Conservation (phyloP, 2,113 vertebrate genomes). For the Heterochromis multidens region DNA sequence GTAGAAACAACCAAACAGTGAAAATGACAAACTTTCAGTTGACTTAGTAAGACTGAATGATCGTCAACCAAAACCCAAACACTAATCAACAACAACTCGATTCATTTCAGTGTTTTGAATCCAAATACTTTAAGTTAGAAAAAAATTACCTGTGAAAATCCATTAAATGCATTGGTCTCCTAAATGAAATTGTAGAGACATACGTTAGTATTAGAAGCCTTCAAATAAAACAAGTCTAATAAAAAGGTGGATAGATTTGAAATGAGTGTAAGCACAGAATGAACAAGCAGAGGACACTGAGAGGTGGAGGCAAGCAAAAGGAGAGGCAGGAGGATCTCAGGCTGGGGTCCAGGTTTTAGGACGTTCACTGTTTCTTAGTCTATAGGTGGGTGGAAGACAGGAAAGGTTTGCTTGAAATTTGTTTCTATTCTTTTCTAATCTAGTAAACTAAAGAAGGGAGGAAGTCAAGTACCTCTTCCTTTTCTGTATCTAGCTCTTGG, state of each 20-base stretch:
- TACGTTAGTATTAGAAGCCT: slow-evolving; percentile 14
- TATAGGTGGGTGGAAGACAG: slow-evolving; percentile 59
- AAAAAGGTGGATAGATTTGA: background rate
- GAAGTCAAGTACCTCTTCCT: slow-evolving; percentile 88
- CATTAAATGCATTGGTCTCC: slow-evolving; percentile 84
- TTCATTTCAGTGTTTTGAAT: background rate
- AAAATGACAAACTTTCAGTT: background rate
- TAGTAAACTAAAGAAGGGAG: slow-evolving; percentile 76
- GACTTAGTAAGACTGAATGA: background rate
- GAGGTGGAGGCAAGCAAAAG: slow-evolving; percentile 30
- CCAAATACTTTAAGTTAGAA: background rate
- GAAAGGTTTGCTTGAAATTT: slow-evolving; percentile 52
- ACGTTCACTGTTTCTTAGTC: slow-evolving; percentile 55
- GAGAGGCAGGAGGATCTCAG: slow-evolving; percentile 31
- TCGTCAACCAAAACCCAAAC: background rate
- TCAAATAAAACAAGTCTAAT: background rate
- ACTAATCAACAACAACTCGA: background rate
- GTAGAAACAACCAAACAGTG: background rate
- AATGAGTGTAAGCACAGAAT: background rate
- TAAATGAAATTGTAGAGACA: slow-evolving; percentile 73
- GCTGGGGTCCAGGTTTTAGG: slow-evolving; percentile 35
- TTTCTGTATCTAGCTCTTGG: slow-evolving; percentile 89
- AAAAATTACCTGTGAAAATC: slow-evolving; percentile 84
- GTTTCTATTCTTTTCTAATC: slow-evolving; percentile 83
- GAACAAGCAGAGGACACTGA: slow-evolving; percentile 19